A percentile compares a stretch with the other conserved stretches of the same genome.
phyloP scores from a whole-genome alignment of 2,113 vertebrate species.

The Hippocampus guttulatus region DNA sequence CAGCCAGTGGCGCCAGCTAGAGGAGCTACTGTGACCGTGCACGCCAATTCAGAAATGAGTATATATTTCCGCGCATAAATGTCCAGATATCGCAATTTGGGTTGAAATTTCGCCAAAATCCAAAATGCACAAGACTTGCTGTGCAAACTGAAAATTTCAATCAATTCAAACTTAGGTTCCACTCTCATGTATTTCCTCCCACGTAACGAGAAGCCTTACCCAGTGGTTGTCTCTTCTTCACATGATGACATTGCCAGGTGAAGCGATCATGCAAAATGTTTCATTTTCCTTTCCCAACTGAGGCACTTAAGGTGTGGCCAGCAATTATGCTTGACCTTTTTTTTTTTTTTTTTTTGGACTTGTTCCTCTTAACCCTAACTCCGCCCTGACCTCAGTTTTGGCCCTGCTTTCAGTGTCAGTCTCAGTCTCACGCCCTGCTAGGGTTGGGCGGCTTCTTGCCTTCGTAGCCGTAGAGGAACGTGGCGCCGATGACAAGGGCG shows the following conservation, averaged over 20 bases:
- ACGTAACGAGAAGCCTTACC: neutral
- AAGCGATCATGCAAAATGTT: neutral
- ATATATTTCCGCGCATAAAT: too few relatives aligned
- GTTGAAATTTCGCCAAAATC: neutral
- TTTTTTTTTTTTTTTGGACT: neutral
- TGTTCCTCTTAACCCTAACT: neutral
- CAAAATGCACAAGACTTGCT: too few relatives aligned
- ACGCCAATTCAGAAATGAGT: too few relatives aligned
- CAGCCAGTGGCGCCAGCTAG: too few relatives aligned
- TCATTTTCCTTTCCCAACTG: neutral
- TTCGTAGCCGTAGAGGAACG: conserved; percentile 94
- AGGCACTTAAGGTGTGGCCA: conserved; percentile 57
- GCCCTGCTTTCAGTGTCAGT: conserved; percentile 15
- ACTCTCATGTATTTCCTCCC: neutral
- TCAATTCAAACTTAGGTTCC: neutral
- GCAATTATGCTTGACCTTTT: neutral
- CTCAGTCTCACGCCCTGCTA: conserved; percentile 78
- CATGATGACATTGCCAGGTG: neutral
- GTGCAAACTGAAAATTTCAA: neutral
- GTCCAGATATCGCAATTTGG: too few relatives aligned
- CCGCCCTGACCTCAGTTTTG: conserved; percentile 22
- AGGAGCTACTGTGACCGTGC: too few relatives aligned
- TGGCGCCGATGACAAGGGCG: conserved; percentile 87
- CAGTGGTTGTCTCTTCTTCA: neutral
- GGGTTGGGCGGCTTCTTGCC: conserved; percentile 82